These are phyloP conservation scores for Drosophila rellima DNA, from an alignment of 2,888 invertebrate genomes.

Conservation along the genomic window DNA sequence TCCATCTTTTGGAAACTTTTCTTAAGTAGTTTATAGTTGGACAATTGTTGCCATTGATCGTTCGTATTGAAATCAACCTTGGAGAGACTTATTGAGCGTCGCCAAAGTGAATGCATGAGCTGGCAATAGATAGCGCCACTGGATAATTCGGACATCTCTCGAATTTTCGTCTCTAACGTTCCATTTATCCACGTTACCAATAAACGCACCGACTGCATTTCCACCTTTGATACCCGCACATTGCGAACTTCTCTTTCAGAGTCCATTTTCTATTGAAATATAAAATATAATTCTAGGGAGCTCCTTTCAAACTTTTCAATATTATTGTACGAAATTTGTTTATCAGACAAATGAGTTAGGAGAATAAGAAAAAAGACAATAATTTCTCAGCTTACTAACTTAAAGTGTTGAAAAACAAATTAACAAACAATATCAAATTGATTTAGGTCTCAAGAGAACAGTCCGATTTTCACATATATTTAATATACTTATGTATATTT, in stretches of 20 bases:
- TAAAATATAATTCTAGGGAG: neutral
- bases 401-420: no score
- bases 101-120: slow-evolving; percentile 8
- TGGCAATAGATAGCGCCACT: slow-evolving; percentile 20
- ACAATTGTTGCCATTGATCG: neutral
- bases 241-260: neutral
- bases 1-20: neutral
- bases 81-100: neutral
- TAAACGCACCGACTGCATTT: neutral
- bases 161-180: neutral
- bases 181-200: slow-evolving; percentile 10
- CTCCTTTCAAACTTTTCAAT: neutral
- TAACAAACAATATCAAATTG: no score
- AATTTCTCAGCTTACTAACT: no score
- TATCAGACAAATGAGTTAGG: no score
- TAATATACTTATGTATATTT: no score
- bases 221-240: neutral
- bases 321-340: neutral
- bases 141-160: neutral
- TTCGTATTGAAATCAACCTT: neutral
- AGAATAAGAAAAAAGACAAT: neutral
- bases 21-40: neutral
- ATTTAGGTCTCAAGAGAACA: no score
- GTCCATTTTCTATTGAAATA: slow-evolving; percentile 9
- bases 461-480: neutral